These are phyloP conservation scores for Piliocolobus tephrosceles DNA, from an alignment of 2,113 vertebrate species.

Conservation along the genomic window DNA sequence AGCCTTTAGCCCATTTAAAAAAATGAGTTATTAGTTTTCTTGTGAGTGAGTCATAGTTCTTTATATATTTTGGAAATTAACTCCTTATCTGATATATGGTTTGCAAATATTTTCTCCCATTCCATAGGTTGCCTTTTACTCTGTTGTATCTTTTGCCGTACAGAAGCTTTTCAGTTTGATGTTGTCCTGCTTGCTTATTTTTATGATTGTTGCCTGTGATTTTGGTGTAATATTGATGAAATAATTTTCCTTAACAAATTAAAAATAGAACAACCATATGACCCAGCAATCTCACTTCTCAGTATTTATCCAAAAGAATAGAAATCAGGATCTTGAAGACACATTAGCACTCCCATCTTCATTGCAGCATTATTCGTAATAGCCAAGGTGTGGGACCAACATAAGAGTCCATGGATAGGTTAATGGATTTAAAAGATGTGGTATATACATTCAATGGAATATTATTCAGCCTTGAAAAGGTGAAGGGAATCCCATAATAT, in stretches of 20 bases:
- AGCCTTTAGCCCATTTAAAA: background rate
- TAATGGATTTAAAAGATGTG: background rate
- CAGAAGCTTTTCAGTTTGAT: background rate
- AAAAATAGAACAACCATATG: background rate
- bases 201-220: background rate
- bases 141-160: background rate
- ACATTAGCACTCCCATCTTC: background rate
- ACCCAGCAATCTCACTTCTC: background rate
- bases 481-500: background rate
- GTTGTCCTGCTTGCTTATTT: background rate
- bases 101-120: background rate
- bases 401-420: background rate
- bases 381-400: background rate
- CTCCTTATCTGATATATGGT: background rate
- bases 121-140: background rate
- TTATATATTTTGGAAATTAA: background rate
- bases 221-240: background rate
- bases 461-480: background rate
- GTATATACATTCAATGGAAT: background rate
- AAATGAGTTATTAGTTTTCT: no score
- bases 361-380: background rate
- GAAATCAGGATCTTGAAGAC: background rate
- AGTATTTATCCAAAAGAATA: background rate
- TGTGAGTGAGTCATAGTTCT: background rate
- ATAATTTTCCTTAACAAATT: background rate